Evolutionary conservation across 2,113 vertebrate genomes (phyloP).

Genomic region (Oenanthe melanoleuca): DNA sequence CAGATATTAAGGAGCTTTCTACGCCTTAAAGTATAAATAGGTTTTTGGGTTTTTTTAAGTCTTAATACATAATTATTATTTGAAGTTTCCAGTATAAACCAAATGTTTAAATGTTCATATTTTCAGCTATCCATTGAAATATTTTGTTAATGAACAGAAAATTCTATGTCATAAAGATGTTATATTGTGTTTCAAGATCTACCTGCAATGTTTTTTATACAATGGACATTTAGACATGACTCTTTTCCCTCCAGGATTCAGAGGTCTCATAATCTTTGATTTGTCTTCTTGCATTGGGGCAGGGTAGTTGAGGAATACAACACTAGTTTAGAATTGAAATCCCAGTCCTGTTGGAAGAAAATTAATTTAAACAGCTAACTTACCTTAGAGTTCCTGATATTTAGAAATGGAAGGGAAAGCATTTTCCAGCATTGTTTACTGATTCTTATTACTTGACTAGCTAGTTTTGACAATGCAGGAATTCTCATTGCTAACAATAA

Average conservation of each 20-base stretch:
- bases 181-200: neutral
- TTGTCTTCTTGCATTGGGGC: neutral
- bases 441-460: neutral
- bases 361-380: neutral
- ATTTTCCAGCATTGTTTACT: neutral
- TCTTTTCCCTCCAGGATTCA: neutral
- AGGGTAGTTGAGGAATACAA: neutral
- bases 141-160: neutral
- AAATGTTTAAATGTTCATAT: neutral
- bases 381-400: neutral
- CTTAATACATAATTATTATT: neutral
- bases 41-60: neutral
- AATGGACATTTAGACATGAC: neutral
- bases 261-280: neutral
- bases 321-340: neutral
- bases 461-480: neutral
- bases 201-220: neutral
- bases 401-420: neutral
- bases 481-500: neutral
- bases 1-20: neutral
- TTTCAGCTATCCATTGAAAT: neutral
- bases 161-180: neutral
- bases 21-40: neutral
- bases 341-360: neutral
- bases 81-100: neutral